Conservation (phyloP, 2,113 vertebrate genomes). For the Isichthys henryi region DNA sequence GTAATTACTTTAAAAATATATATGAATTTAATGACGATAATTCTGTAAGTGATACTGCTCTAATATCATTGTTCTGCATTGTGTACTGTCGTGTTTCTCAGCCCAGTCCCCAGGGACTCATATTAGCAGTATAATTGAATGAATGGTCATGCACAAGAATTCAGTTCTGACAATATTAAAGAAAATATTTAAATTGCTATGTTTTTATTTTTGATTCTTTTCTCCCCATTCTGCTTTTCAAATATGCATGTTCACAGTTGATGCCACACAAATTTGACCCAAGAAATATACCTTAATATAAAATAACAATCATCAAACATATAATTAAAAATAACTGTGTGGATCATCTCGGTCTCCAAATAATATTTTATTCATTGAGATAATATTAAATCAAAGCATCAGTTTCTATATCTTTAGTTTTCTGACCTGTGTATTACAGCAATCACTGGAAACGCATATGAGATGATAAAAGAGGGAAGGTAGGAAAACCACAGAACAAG, state of each 20-base stretch:
- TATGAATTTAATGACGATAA: background rate
- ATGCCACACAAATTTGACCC: conserved; percentile 59
- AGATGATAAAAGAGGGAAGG: conserved; percentile 2
- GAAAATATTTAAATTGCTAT: conserved; percentile 11
- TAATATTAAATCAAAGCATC: conserved; percentile 35
- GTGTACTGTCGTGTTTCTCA: background rate
- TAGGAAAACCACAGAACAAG: conserved; percentile 26
- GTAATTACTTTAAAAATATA: background rate
- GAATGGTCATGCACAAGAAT: background rate
- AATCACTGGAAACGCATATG: background rate
- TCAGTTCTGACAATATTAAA: background rate
- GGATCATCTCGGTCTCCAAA: conserved; percentile 47
- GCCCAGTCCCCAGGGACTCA: background rate
- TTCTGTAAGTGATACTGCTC: background rate
- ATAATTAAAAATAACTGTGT: conserved; percentile 61
- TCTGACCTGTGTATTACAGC: background rate
- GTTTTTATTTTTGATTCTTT: conserved; percentile 61
- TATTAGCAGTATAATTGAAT: background rate
- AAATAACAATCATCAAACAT: conserved; percentile 56
- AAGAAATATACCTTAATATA: conserved; percentile 55
- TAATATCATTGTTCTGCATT: background rate
- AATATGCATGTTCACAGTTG: conserved; percentile 64
- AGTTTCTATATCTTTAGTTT: conserved; percentile 31
- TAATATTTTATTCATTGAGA: conserved; percentile 31
- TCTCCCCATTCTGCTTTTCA: conserved; percentile 52